These are phyloP conservation scores for Ophioninae sp. DNA, from an alignment of 2,888 invertebrate genomes.

Conservation along the genomic window DNA sequence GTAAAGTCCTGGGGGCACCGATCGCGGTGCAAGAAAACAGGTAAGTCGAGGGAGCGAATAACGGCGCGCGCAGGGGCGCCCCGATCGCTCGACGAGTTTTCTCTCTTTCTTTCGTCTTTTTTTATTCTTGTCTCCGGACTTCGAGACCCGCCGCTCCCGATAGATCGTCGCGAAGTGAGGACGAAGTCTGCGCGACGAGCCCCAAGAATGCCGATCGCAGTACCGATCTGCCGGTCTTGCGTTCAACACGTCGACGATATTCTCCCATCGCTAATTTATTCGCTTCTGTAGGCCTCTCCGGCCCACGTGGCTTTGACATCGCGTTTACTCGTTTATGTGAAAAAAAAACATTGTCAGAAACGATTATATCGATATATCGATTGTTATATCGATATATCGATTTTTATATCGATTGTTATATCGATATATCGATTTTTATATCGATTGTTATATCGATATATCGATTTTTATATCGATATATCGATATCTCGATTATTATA, in stretches of 20 bases:
- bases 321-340: too few relatives aligned
- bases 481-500: too few relatives aligned
- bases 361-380: too few relatives aligned
- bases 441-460: too few relatives aligned
- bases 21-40: not conserved
- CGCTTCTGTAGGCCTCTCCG: not conserved
- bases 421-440: too few relatives aligned
- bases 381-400: too few relatives aligned
- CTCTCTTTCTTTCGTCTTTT: not conserved
- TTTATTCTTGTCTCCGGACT: slow-evolving; percentile 2
- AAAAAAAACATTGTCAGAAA: too few relatives aligned
- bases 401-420: too few relatives aligned
- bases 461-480: too few relatives aligned
- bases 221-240: slow-evolving; percentile 55
- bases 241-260: slow-evolving; percentile 19
- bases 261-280: not conserved
- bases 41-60: slow-evolving; percentile 36
- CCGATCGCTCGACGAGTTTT: slow-evolving; percentile 43
- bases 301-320: too few relatives aligned
- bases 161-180: slow-evolving; percentile 31
- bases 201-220: slow-evolving; percentile 37
- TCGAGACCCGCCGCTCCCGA: slow-evolving; percentile 12
- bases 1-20: slow-evolving; percentile 13
- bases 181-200: slow-evolving; percentile 12
- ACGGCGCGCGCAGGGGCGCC: slow-evolving; percentile 45